phyloP scores from a whole-genome alignment of 1,140 invertebrate species.

The Musca vetustissima region DNA sequence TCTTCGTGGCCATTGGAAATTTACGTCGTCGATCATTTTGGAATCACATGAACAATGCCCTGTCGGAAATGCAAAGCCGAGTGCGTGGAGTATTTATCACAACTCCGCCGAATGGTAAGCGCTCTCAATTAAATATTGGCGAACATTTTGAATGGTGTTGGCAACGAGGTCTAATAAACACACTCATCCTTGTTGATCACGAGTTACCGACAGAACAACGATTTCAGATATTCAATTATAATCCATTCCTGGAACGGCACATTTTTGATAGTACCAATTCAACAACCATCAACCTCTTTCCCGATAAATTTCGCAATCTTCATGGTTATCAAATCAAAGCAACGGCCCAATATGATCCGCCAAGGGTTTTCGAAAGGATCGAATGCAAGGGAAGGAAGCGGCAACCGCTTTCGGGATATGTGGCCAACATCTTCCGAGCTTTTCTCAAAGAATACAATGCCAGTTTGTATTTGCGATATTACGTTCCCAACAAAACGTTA shows the following conservation, averaged over 20 bases:
- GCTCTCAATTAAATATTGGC: not conserved
- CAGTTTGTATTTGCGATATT: not conserved
- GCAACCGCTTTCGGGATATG: constrained; percentile 5
- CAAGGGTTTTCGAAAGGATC: constrained; percentile 20
- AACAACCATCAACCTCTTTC: not conserved
- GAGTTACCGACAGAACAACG: not conserved
- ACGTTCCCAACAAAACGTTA: not conserved
- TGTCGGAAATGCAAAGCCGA: constrained; percentile 11
- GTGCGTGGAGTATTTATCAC: constrained; percentile 26
- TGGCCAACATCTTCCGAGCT: constrained; percentile 6
- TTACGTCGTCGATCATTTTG: constrained; percentile 8
- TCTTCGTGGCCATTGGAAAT: constrained; percentile 24
- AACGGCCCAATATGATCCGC: constrained; percentile 25
- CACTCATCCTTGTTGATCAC: constrained; percentile 10
- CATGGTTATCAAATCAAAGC: constrained; percentile 14
- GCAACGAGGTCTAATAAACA: constrained; percentile 24
- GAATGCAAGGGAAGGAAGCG: not conserved
- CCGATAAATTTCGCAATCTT: constrained; percentile 25
- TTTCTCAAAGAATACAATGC: constrained; percentile 26
- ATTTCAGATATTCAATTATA: constrained; percentile 23
- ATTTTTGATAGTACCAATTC: not conserved
- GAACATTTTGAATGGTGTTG: constrained; percentile 31
- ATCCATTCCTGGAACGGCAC: not conserved
- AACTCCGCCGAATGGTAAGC: not conserved
- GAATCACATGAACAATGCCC: constrained; percentile 25